Evolutionary conservation across 2,888 invertebrate genomes (phyloP).

Genomic region (Cynaeus angustus): DNA sequence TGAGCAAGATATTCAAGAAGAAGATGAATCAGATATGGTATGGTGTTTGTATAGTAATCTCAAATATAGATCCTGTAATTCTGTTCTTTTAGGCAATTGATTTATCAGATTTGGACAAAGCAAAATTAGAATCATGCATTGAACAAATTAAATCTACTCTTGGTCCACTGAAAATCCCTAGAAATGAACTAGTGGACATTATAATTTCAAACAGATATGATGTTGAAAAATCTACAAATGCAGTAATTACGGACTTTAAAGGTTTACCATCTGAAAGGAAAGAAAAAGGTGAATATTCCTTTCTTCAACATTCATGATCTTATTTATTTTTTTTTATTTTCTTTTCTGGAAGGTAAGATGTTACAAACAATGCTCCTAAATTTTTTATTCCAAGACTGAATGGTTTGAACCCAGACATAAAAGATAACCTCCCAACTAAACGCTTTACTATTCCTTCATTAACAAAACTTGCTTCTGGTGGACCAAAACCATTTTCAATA

Average conservation of each 20-base stretch:
- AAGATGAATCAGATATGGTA: slow-evolving; percentile 73
- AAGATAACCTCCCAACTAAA: slow-evolving; percentile 8
- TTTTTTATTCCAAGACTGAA: slow-evolving; percentile 62
- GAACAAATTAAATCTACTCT: slow-evolving; percentile 87
- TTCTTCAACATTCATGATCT: slow-evolving; percentile 20
- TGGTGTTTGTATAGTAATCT: slow-evolving; percentile 30
- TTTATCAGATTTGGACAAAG: slow-evolving; percentile 79
- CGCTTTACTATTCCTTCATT: slow-evolving; percentile 31
- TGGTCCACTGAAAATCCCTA: slow-evolving; percentile 81
- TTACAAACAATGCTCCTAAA: slow-evolving; percentile 54
- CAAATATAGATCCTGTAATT: background rate
- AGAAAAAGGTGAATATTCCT: slow-evolving; percentile 68
- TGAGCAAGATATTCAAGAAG: slow-evolving; percentile 82
- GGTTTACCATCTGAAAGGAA: slow-evolving; percentile 52
- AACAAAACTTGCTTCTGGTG: slow-evolving; percentile 11
- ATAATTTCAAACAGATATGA: slow-evolving; percentile 84
- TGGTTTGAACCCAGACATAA: slow-evolving; percentile 46
- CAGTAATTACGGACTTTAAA: slow-evolving; percentile 71
- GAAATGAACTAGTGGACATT: slow-evolving; percentile 81
- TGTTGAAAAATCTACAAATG: slow-evolving; percentile 82
- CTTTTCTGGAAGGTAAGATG: slow-evolving; percentile 73
- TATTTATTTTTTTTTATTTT: slow-evolving; percentile 55
- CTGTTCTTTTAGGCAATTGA: slow-evolving; percentile 37
- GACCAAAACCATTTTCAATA: slow-evolving; percentile 38
- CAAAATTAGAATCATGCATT: slow-evolving; percentile 86